Base-by-base conservation (phyloP, 2,113 vertebrate genomes). In the Prietella phreatophila region DNA sequence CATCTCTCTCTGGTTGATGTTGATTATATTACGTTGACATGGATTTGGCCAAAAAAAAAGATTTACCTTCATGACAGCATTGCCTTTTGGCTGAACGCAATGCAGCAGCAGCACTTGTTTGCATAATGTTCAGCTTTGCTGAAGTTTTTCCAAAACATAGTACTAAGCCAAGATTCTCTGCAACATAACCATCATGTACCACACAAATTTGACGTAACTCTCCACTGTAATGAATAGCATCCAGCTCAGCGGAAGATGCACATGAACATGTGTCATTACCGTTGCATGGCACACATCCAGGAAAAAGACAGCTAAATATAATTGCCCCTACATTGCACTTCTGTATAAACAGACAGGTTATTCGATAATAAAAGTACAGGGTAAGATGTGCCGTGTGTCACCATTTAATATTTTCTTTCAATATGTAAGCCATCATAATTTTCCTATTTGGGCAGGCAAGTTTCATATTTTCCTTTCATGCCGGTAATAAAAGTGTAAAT, bases 401-500 rank as follows among this genome's bases (percentile, higher is more conserved):
- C 76, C 76, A 79, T 53, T 14, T 79, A 53, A 79, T 53, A 17
- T 79, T 79, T 79, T 53, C 27, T n/a, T 53, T 78, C 13, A n/a
- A 2, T n/a, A n/a, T 27, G 14, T 53, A 55, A 30, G 4, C 14
- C 47, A 30, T 79, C 8, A 80, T 30, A 11, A 47, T 33, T 56
- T 80, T 20, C 50, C n/a, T 56, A 36, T 80, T 80, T 56, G 17
- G 50, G n/a, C 27, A 80, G 15, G 2, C 53, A 55, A 55, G 76
- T 79, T 56, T 33, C 1, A 55, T 80, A 80, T 80, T 33, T 79
- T 56, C 6, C n/a, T 56, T 80, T 58, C 19, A 80, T 58, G n/a
- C 20, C 15, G 53, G 50, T 78, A 50, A 50, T 78, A 78, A 78
- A 78, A 80, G 53, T 80, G 78, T 80, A 56, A 80, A 56, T 78